Evolutionary conservation across 2,797 vertebrate genomes (phyloP), one percentile per base, ranked within the genome.

Genomic region (Diceros bicornis): DNA sequence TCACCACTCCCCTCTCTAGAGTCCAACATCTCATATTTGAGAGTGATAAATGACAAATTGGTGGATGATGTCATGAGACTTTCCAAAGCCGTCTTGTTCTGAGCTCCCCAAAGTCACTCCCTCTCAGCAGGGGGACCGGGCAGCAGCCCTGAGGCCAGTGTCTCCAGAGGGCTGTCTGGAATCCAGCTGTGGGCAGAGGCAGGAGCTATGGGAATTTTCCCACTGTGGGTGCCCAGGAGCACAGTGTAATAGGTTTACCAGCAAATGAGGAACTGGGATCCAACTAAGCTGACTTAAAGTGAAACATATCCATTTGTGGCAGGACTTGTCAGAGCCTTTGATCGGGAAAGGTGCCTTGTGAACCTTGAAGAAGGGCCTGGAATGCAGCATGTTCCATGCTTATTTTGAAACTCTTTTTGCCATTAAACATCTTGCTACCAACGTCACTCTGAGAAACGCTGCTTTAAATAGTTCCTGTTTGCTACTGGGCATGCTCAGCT

Each of bases 171-270:
- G 47, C 2, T 1, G 27, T 34, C 78, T 74, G 57, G 41, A 50
- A 59, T 32, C 41, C 11, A 32, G 37, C 50, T 14, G 50, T 52
- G 11, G 12, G 50, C 57, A 23, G 59, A 6, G 44, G 86, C 64
- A 23, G 91, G 61, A 7, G 0, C 44, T 0, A 0, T 27, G 62
- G 71, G 77, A 41, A 18, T 32, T 69, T 44, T 55, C 34, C 41
- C 41, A 44, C 4, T 0, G 5, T 21, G 29, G 6, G 10, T 68
- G 57, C 7, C 0, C 14, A 16, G 44, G 32, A 62, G 34, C 44
- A 6, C 37, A 18, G 37, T 13, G 13, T 12, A 1, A 25, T 6
- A 25, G 34, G 27, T 23, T 89, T 18, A 17, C 7, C 25, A 27
- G 50, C 55, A 9, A 37, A 7, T 50, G 61, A 57, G 11, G 62